Conservation (phyloP, 2,113 vertebrate genomes). For the Phasianus colchicus region DNA sequence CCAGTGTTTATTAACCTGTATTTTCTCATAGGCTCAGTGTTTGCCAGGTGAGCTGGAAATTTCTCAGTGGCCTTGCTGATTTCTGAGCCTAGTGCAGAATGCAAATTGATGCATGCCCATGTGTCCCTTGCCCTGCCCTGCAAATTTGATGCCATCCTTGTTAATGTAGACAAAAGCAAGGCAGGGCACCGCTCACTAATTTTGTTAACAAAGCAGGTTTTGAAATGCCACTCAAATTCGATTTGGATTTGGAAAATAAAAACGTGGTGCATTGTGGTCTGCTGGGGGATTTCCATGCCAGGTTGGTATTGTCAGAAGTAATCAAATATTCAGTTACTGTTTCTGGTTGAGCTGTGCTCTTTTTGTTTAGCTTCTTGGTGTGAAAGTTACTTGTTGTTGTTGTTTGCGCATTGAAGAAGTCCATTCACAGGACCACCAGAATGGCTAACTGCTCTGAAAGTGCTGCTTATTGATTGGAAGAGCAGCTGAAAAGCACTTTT, state of each 20-base stretch:
- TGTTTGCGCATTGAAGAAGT: neutral
- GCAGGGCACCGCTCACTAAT: neutral
- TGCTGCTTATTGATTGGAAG: neutral
- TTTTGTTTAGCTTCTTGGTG: neutral
- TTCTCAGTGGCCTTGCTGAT: neutral
- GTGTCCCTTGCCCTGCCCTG: neutral
- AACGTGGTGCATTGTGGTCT: neutral
- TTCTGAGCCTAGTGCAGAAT: neutral
- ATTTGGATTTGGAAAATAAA: constrained; percentile 59
- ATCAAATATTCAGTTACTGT: constrained; percentile 32
- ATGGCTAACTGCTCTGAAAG: neutral
- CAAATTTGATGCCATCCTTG: neutral
- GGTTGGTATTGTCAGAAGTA: constrained; percentile 10
- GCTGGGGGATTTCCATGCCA: constrained; percentile 31
- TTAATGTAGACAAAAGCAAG: constrained; percentile 6
- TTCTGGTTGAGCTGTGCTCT: constrained; percentile 2
- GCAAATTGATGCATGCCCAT: neutral
- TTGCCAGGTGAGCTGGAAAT: constrained; percentile 5
- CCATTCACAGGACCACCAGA: neutral
- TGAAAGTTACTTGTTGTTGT: constrained; percentile 30
- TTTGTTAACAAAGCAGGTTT: constrained; percentile 57
- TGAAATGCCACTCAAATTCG: constrained; percentile 40
- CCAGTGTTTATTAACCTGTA: neutral
- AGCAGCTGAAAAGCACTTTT: neutral
- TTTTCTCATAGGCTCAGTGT: neutral